Conservation (phyloP, 2,888 invertebrate genomes). For the Eilema caniola region DNA sequence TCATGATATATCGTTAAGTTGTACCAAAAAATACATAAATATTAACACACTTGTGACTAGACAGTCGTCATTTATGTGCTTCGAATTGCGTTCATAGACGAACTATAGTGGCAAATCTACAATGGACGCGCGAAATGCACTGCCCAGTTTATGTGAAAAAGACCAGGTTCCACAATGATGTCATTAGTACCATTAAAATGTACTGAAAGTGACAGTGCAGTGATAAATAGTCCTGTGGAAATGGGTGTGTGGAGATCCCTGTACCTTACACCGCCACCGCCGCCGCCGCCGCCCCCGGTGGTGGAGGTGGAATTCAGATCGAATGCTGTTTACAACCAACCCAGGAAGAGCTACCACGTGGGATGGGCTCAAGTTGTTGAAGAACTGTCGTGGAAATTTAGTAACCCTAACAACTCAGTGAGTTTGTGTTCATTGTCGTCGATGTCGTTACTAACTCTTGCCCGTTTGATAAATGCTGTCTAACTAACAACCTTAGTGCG, state of each 20-base stretch:
- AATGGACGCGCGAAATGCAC: slow-evolving; percentile 25
- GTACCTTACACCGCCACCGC: slow-evolving; percentile 8
- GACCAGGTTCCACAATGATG: slow-evolving; percentile 54
- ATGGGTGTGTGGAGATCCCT: slow-evolving; percentile 34
- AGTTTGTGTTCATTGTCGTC: slow-evolving; percentile 54
- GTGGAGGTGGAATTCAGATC: slow-evolving; percentile 30
- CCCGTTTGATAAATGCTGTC: not conserved
- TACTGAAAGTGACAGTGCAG: slow-evolving; percentile 52
- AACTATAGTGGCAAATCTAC: slow-evolving; percentile 27
- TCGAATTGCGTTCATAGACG: slow-evolving; percentile 36
- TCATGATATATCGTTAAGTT: slow-evolving; percentile 47
- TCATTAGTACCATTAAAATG: slow-evolving; percentile 52
- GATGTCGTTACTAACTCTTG: slow-evolving; percentile 23
- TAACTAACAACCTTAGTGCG: not conserved
- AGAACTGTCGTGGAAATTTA: slow-evolving; percentile 70
- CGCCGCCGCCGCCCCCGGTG: slow-evolving; percentile 13
- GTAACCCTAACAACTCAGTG: slow-evolving; percentile 54
- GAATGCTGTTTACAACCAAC: slow-evolving; percentile 17
- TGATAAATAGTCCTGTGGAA: slow-evolving; percentile 38
- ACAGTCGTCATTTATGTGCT: slow-evolving; percentile 49
- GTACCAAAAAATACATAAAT: slow-evolving; percentile 70
- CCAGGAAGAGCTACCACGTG: slow-evolving; percentile 63
- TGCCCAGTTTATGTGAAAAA: slow-evolving; percentile 28
- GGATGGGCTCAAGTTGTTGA: slow-evolving; percentile 77
- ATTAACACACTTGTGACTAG: slow-evolving; percentile 55